phyloP scores from a whole-genome alignment of 2,888 invertebrate species.

The Hypena proboscidalis region DNA sequence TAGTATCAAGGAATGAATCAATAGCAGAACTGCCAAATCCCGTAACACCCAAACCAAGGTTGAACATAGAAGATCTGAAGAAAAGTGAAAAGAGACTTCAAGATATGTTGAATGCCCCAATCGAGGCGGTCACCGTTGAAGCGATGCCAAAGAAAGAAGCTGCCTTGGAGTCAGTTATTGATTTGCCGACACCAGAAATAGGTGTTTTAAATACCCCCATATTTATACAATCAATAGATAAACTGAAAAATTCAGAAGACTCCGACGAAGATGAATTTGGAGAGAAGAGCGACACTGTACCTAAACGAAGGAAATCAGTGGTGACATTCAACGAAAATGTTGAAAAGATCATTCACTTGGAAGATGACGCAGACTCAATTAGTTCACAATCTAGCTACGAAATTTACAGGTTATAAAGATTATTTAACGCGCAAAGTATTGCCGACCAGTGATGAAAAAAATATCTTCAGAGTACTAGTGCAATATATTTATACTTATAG shows the following conservation, averaged over 20 bases:
- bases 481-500: too few relatives aligned
- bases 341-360: slow-evolving; percentile 80
- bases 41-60: slow-evolving; percentile 55
- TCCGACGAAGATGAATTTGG: slow-evolving; percentile 77
- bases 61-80: slow-evolving; percentile 71
- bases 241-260: slow-evolving; percentile 68
- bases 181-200: slow-evolving; percentile 52
- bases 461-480: too few relatives aligned
- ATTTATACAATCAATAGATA: slow-evolving; percentile 76
- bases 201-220: slow-evolving; percentile 58
- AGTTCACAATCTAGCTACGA: slow-evolving; percentile 51
- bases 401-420: slow-evolving; percentile 60
- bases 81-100: slow-evolving; percentile 70
- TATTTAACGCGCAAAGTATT: not conserved
- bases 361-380: slow-evolving; percentile 57
- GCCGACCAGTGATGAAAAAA: too few relatives aligned
- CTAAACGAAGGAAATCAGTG: slow-evolving; percentile 75
- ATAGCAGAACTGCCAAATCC: slow-evolving; percentile 49
- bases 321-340: slow-evolving; percentile 85
- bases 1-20: slow-evolving; percentile 58
- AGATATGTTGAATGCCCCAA: slow-evolving; percentile 68
- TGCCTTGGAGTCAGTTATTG: slow-evolving; percentile 47
- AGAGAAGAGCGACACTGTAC: slow-evolving; percentile 56
- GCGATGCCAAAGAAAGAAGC: slow-evolving; percentile 43
- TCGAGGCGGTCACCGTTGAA: slow-evolving; percentile 48